These are phyloP conservation scores for Acholoe squamosa DNA, from an alignment of 2,888 invertebrate species.

Conservation along the genomic window DNA sequence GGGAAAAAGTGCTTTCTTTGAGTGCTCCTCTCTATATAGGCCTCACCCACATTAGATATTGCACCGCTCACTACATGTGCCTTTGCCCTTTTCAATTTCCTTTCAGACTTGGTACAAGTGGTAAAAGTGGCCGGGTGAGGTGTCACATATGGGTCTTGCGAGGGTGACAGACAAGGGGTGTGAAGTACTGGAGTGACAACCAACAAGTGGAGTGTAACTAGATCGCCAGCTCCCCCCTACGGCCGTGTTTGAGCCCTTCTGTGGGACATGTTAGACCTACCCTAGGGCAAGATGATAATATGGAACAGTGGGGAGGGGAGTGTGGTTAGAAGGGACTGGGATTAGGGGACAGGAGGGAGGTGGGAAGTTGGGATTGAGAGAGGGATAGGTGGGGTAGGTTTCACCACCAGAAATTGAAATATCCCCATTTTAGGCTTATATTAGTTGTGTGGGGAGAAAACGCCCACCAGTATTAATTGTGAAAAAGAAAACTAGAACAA, in stretches of 20 bases:
- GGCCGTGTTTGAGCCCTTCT: not conserved
- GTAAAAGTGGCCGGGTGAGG: not conserved
- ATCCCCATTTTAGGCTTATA: not conserved
- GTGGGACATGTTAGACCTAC: conserved; percentile 1
- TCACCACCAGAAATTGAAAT: conserved; percentile 21
- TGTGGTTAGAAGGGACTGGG: not conserved
- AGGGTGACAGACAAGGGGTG: not conserved
- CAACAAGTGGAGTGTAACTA: conserved; percentile 55
- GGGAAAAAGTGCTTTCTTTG: no score
- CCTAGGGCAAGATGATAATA: not conserved
- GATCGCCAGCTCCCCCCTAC: not conserved
- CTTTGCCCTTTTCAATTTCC: conserved; percentile 24
- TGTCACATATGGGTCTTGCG: conserved; percentile 42
- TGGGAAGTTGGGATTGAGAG: not conserved
- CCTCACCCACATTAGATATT: no score
- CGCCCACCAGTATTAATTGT: no score
- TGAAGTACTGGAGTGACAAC: conserved; percentile 48
- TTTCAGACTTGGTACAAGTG: not conserved
- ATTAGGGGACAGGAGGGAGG: not conserved
- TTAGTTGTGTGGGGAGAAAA: no score
- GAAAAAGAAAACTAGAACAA: no score
- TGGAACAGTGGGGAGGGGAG: not conserved
- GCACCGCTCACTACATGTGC: not conserved
- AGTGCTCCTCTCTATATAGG: no score
- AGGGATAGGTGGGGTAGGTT: not conserved